Base-by-base conservation (phyloP, 2,797 vertebrate species). In the Phoxinus dragarum region DNA sequence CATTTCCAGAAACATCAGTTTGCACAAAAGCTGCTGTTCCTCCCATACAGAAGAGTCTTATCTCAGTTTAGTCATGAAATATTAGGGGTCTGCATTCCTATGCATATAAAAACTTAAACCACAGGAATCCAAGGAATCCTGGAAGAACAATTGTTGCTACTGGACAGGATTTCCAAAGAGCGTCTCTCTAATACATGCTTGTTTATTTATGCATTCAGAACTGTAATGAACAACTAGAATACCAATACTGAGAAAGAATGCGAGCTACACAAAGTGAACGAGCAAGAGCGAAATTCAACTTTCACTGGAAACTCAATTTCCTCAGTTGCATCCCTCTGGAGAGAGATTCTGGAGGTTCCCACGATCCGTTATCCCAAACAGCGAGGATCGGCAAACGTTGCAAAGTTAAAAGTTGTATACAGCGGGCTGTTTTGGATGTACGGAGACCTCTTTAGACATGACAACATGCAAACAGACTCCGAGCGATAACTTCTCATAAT, bases 81-180 rank as follows among this genome's bases (percentile, higher is more conserved):
- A 90, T 92, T 84, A 92, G 90, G 86, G 87, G 87, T 88, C 36
- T 82, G 64, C 92, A 92, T 90, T 88, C 90, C 92, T 87, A 88
- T 88, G 90, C 87, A 89, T 89, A 90, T 86, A 91, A 90, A 94
- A 93, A 77, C 72, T 80, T 90, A 94, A 80, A 88, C 94, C 93
- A 86, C 93, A 93, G 90, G 93, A 93, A 95, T 95, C 42, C 74
- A n/a, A 86, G 77, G 93, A 94, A 95, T 94, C 92, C 88, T 21
- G 83, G 87, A 89, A 89, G 92, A 93, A 93, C 91, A 93, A 90
- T 93, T 90, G 90, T 88, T 87, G 90, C 90, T 92, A 90, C 90
- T 92, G 90, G 84, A 90, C 88, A 91, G 86, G 86, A 91, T 92
- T 87, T 72, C 56, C 44, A n/a, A 36, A 19, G 52, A 84, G 86